Conservation (phyloP, 2,797 vertebrate genomes). For the Sebastes hubbsi region DNA sequence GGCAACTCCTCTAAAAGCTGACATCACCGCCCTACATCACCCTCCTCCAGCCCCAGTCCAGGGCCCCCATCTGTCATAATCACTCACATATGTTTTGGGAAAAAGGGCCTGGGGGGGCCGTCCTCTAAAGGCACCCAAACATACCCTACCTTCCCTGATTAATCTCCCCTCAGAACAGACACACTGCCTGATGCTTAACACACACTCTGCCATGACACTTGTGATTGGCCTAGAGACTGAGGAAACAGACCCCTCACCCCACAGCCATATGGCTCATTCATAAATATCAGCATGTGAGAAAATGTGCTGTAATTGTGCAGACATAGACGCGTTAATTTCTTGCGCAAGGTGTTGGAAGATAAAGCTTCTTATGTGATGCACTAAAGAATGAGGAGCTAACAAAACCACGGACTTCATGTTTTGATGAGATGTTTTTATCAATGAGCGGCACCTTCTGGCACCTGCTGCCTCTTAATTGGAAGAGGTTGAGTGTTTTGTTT, state of each 20-base stretch:
- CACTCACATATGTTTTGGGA: conserved; percentile 74
- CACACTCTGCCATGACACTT: conserved; percentile 13
- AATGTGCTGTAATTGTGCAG: not conserved
- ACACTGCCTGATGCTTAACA: conserved; percentile 30
- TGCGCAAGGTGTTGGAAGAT: not conserved
- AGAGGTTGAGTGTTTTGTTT: conserved; percentile 17
- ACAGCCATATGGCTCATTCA: conserved; percentile 48
- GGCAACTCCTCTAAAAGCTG: conserved; percentile 14
- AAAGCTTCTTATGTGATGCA: not conserved
- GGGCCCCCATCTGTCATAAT: conserved; percentile 64
- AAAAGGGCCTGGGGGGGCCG: conserved; percentile 24
- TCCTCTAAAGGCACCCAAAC: conserved; percentile 61
- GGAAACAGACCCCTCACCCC: conserved; percentile 3
- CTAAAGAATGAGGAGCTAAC: not conserved
- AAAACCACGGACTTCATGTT: not conserved
- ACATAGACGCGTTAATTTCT: not conserved
- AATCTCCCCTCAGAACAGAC: conserved; percentile 46
- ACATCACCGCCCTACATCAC: conserved; percentile 19
- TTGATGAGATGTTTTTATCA: not conserved
- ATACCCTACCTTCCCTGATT: conserved; percentile 45
- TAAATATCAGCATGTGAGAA: conserved; percentile 36
- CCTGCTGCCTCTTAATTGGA: conserved; percentile 36
- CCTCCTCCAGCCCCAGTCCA: conserved; percentile 31
- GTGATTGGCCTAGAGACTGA: conserved; percentile 22
- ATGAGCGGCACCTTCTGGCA: not conserved